Evolutionary conservation across 2,888 invertebrate species (phyloP).

Genomic region (Venustoraphidia nigricollis): DNA sequence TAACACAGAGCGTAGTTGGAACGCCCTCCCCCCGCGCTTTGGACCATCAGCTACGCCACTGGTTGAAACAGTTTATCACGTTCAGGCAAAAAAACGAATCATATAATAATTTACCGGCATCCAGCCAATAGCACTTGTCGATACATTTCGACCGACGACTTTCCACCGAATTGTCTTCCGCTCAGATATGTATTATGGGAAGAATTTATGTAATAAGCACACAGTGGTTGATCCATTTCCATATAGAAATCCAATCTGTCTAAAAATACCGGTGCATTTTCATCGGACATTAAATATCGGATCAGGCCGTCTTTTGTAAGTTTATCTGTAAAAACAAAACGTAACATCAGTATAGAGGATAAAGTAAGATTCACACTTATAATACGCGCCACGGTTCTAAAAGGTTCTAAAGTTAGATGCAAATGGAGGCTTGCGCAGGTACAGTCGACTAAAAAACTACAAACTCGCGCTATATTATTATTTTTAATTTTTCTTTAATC

Average conservation of each 20-base stretch:
- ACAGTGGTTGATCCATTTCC: slow-evolving; percentile 98
- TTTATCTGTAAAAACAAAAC: slow-evolving; percentile 38
- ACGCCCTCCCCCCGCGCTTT: too few species aligned
- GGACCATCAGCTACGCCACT: too few species aligned
- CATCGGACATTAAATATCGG: slow-evolving; percentile 98
- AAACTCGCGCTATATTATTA: too few species aligned
- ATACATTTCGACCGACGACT: slow-evolving; percentile 98
- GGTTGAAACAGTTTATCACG: too few species aligned
- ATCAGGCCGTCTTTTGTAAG: slow-evolving; percentile 92
- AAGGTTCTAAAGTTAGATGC: too few species aligned
- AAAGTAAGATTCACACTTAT: too few species aligned
- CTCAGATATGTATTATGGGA: slow-evolving; percentile 91
- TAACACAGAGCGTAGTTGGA: too few species aligned
- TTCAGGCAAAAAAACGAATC: neutral
- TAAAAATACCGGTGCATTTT: slow-evolving; percentile 97
- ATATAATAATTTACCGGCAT: slow-evolving; percentile 52
- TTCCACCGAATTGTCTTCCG: slow-evolving; percentile 95
- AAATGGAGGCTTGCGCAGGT: too few species aligned
- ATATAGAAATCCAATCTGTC: slow-evolving; percentile 93
- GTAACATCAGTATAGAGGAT: too few species aligned
- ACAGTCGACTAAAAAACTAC: too few species aligned
- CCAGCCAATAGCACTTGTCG: slow-evolving; percentile 92
- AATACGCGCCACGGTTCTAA: too few species aligned
- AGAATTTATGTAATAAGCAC: slow-evolving; percentile 98
- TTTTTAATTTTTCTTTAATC: too few species aligned